Evolutionary conservation across 2,888 invertebrate species (phyloP).

Genomic region (Pogonocherus hispidulus): DNA sequence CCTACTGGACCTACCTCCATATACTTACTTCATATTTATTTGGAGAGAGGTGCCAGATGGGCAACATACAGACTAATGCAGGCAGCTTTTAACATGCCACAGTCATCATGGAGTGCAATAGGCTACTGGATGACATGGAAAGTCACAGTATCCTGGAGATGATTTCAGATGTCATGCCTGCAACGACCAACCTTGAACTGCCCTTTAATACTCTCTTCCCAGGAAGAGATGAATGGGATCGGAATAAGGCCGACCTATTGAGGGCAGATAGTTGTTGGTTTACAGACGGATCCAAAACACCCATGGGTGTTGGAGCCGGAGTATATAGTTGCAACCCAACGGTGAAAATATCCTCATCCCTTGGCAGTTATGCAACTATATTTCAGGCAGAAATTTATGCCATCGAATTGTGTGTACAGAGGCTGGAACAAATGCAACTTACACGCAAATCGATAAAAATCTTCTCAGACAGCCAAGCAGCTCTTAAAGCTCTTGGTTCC

Average conservation of each 20-base stretch:
- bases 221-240: not conserved
- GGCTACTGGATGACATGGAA: no score
- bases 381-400: conserved; percentile 1
- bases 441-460: not conserved
- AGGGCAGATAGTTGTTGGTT: not conserved
- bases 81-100: not conserved
- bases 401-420: not conserved
- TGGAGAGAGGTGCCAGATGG: not conserved
- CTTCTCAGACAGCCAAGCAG: conserved; percentile 2
- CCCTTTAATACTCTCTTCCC: not conserved
- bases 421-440: not conserved
- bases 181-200: not conserved
- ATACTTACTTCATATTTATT: not conserved
- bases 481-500: not conserved
- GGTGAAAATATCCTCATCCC: not conserved
- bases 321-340: not conserved
- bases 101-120: not conserved
- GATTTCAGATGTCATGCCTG: not conserved
- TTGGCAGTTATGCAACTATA: not conserved
- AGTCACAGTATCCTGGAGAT: not conserved
- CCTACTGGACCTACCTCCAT: not conserved
- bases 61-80: not conserved
- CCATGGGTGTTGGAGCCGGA: not conserved
- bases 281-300: not conserved
- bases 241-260: not conserved